Evolutionary conservation across 1,140 invertebrate genomes (phyloP), one percentile per base, ranked within the genome.

Genomic region (Nixonia krombeini): DNA sequence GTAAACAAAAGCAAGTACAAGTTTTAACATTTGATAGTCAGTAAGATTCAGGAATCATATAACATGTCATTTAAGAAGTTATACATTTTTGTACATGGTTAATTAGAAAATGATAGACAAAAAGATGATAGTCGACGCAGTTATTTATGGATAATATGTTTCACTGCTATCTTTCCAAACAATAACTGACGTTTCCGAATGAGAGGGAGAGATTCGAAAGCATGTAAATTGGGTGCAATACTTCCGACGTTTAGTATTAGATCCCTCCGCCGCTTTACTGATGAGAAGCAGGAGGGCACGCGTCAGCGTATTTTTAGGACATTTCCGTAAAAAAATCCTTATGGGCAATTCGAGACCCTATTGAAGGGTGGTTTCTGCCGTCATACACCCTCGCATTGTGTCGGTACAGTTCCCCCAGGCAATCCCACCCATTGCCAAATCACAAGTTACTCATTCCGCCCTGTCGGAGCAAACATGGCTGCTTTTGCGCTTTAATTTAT

Each of bases 391-490:
- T 74, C 70, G 64, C 68, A 59, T 17, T 4, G 4, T 46, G 45
- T 12, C 23, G 28, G 17, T 46, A 28, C 25, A 23, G 9, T 31
- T 45, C 31, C 52, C 51, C 52, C 49, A 15, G 35, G n/a, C 35
- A 26, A 55, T 13, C 64, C 71, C 73, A 69, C 71, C 75, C 72
- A 70, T 69, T 73, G 69, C 59, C 69, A 67, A 75, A 77, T 77
- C 73, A 75, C 67, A 71, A 75, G 69, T 63, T 66, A 61, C 58
- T 52, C 47, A 57, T 46, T 65, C 47, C 46, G 53, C 26, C 52
- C 4, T 15, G 35, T 23, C 50, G 37, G 7, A 51, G 18, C 46
- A 40, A 65, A 55, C 21, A 65, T 65, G 52, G 61, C 61, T 21
- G 59, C 29, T 25, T 25, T 3, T 8, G 12, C 4, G 7, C 26